A percentile compares a stretch with the other conserved stretches of the same genome.
phyloP scores from a whole-genome alignment of 2,888 invertebrate species.

The Octodonta nipae region DNA sequence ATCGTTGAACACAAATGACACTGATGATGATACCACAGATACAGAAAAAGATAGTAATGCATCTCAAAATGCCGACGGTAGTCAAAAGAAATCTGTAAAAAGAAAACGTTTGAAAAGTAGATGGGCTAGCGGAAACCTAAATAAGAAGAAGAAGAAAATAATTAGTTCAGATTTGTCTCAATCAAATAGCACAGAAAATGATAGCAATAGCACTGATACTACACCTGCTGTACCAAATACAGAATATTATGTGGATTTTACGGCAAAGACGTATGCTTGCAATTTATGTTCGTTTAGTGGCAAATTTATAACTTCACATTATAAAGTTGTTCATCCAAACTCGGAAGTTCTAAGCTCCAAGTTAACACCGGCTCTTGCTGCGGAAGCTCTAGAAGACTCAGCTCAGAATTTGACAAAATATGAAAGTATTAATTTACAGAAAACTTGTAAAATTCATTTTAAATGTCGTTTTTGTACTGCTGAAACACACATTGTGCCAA shows the following conservation, averaged over 20 bases:
- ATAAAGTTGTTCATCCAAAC: slow-evolving; percentile 48
- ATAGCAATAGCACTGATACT: slow-evolving; percentile 3
- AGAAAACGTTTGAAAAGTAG: too few relatives aligned
- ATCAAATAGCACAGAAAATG: slow-evolving; percentile 1
- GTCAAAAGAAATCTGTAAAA: slow-evolving; percentile 34
- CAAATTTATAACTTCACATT: slow-evolving; percentile 51
- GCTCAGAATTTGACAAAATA: slow-evolving; percentile 19
- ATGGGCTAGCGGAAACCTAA: slow-evolving; percentile 29
- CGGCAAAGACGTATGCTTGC: slow-evolving; percentile 33
- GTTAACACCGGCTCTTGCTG: slow-evolving; percentile 40
- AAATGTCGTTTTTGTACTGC: slow-evolving; percentile 31
- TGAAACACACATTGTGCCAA: slow-evolving; percentile 13
- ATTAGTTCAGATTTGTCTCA: slow-evolving; percentile 3
- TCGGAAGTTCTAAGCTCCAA: slow-evolving; percentile 53
- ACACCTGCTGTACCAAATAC: slow-evolving; percentile 18
- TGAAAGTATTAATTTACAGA: slow-evolving; percentile 8
- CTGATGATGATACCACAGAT: slow-evolving; percentile 8
- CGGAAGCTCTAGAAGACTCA: slow-evolving; percentile 40
- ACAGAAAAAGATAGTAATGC: slow-evolving; percentile 25
- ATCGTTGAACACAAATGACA: slow-evolving; percentile 16
- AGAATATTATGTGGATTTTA: slow-evolving; percentile 18
- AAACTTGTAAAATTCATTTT: slow-evolving; percentile 16
- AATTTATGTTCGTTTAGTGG: slow-evolving; percentile 47
- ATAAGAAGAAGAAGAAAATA: slow-evolving; percentile 11
- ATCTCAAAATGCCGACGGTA: slow-evolving; percentile 24